Evolutionary conservation across 2,797 vertebrate species (phyloP).

Genomic region (Paratrypauchen microcephalus): DNA sequence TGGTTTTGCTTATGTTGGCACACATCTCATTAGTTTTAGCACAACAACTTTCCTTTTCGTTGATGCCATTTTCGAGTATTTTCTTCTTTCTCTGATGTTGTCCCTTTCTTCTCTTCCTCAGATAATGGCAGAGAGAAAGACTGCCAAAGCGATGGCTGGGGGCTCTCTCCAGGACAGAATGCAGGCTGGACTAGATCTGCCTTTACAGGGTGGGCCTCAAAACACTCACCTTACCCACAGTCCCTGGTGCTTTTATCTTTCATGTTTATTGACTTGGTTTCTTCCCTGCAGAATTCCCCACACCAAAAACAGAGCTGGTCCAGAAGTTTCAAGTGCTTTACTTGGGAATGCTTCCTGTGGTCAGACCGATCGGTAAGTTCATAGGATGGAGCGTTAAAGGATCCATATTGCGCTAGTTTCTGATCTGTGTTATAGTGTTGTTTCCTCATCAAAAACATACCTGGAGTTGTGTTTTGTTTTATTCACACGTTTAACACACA

Average conservation of each 20-base stretch:
- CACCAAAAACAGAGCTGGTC: conserved; percentile 97
- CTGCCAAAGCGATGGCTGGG: conserved; percentile 93
- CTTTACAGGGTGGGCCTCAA: conserved; percentile 87
- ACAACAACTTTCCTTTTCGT: conserved; percentile 15
- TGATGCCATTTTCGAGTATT: conserved; percentile 27
- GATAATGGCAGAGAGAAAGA: conserved; percentile 98
- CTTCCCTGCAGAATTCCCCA: conserved; percentile 93
- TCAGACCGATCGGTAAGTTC: conserved; percentile 87
- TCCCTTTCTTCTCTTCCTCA: conserved; percentile 46
- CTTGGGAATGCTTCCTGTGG: conserved; percentile 89
- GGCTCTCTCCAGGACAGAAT: conserved; percentile 85
- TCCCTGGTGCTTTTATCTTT: background rate
- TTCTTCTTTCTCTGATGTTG: conserved; percentile 5
- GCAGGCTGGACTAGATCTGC: conserved; percentile 86
- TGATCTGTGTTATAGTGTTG: too few relatives aligned
- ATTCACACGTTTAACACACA: too few relatives aligned
- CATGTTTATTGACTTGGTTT: conserved; percentile 28
- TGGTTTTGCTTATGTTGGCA: background rate
- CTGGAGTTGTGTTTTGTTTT: too few relatives aligned
- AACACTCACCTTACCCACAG: background rate
- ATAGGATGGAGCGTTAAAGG: background rate
- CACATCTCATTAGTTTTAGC: conserved; percentile 25
- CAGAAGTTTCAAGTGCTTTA: conserved; percentile 97
- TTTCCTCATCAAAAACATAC: too few relatives aligned
- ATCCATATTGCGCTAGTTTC: too few relatives aligned